Base-by-base conservation (phyloP, 2,888 invertebrate genomes). In the Acanthosoma haemorrhoidale region DNA sequence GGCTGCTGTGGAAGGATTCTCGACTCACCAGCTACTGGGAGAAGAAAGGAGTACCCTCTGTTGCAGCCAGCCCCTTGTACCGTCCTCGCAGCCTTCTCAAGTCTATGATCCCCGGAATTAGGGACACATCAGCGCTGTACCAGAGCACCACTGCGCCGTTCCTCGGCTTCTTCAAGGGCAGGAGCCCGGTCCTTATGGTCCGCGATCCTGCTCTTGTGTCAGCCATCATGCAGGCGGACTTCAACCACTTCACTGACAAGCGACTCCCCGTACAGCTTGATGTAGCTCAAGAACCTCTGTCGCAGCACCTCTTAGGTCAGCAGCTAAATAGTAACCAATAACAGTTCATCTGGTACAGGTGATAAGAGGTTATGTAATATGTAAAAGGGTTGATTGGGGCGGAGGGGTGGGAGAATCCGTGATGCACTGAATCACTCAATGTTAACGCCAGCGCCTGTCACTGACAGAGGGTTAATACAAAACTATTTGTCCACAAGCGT, bases 241-340 rank as follows among this genome's bases (percentile, higher is more conserved):
- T 63, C 63, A 18, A 63, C 21, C 63, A 63, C 38, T 63, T 63
- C 34, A 39, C 38, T 1, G 63, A 63, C 63, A 63, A 39, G 63
- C n/a, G 59, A 15, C 32, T 15, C 29, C 34, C 59, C 11, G 15
- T 32, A 3, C 31, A 59, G 34, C 59, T 59, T 6, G 59, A 59
- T 16, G 32, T 31, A 11, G 16, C 31, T 32, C 31, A 32, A 6
- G 59, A 59, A 29, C 59, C 59, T 4, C 16, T 59, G 11, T 59
- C 59, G 1, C 59, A 59, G 13, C 59, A 59, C 32, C 59, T 59
- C 9, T 15, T 59, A 32, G 59, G 59, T 59, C 29, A 58, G 21
- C 2, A n/a, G n/a, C n/a, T n/a, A n/a, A n/a, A n/a, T n/a, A n/a
- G n/a, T n/a, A n/a, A n/a, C n/a, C n/a, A n/a, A n/a, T n/a, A n/a